These are phyloP conservation scores for Taurulus bubalis DNA, from an alignment of 2,113 vertebrate species.

Conservation along the genomic window DNA sequence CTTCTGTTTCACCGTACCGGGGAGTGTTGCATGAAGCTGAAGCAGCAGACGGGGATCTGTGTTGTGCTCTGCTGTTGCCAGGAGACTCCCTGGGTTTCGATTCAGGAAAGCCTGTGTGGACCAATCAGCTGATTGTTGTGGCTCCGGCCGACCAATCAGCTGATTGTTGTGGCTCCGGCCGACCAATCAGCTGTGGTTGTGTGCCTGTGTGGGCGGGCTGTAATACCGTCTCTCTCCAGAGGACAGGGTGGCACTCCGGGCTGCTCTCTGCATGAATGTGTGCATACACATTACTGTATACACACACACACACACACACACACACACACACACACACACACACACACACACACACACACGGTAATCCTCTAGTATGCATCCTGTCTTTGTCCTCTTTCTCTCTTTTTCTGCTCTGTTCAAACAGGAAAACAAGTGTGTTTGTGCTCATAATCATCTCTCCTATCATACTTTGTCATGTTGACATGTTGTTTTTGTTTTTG, in stretches of 20 bases:
- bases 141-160: conserved; percentile 64
- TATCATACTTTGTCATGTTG: not conserved
- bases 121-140: conserved; percentile 77
- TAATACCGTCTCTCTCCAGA: conserved; percentile 1
- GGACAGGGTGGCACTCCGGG: conserved; percentile 40
- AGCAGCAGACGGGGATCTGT: no score
- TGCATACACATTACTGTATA: not conserved
- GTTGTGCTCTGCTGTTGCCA: no score
- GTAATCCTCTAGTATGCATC: not conserved
- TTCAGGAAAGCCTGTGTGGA: conserved; percentile 52
- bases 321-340: not conserved
- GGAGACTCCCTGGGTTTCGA: conserved; percentile 64
- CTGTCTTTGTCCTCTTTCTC: not conserved
- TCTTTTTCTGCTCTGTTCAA: not conserved
- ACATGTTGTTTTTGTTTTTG: conserved; percentile 14
- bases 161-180: conserved; percentile 61
- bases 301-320: not conserved
- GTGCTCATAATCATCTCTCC: not conserved
- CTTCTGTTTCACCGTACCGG: conserved; percentile 22
- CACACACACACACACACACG: not conserved
- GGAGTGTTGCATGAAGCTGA: conserved; percentile 33
- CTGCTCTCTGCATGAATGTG: conserved; percentile 24
- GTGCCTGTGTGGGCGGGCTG: conserved; percentile 68
- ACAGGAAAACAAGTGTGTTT: not conserved
- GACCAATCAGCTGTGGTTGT: conserved; percentile 66